These are phyloP conservation scores for Pelmatolapia mariae DNA, from an alignment of 2,113 vertebrate species.

Conservation along the genomic window DNA sequence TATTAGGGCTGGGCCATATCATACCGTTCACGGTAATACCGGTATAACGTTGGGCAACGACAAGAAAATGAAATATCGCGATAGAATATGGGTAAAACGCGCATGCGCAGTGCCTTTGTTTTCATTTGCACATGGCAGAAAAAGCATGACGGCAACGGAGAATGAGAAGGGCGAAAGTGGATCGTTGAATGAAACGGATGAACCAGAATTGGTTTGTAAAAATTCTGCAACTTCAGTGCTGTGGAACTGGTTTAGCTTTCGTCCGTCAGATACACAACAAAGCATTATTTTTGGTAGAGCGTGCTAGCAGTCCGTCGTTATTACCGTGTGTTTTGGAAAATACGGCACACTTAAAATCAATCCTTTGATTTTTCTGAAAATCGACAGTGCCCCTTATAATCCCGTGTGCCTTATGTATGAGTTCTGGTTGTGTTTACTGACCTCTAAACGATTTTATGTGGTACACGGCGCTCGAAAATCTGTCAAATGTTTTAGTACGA, in stretches of 20 bases:
- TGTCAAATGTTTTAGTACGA: too few relatives aligned
- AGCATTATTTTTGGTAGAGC: neutral
- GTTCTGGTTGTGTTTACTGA: too few relatives aligned
- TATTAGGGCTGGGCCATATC: neutral
- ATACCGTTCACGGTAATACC: neutral
- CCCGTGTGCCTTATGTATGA: too few relatives aligned
- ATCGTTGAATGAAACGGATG: neutral
- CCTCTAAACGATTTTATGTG: too few relatives aligned
- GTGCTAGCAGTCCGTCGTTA: neutral
- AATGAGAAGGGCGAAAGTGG: neutral
- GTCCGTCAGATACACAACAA: neutral
- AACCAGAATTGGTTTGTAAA: neutral
- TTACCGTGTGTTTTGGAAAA: neutral
- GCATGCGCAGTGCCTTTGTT: neutral
- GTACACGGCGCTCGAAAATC: too few relatives aligned
- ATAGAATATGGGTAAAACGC: neutral
- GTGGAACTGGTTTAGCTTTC: neutral
- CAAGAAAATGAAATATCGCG: neutral
- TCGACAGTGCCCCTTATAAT: too few relatives aligned
- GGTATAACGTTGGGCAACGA: neutral
- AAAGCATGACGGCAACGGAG: neutral
- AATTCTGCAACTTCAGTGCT: neutral
- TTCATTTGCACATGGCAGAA: neutral
- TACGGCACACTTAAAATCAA: rapidly evolving
- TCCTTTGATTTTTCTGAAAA: neutral